Percentiles rank a stretch among this genome's conserved stretches.
These are phyloP conservation scores for Macrophya alboannulata DNA, from an alignment of 2,888 invertebrate genomes.

Conservation along the genomic window DNA sequence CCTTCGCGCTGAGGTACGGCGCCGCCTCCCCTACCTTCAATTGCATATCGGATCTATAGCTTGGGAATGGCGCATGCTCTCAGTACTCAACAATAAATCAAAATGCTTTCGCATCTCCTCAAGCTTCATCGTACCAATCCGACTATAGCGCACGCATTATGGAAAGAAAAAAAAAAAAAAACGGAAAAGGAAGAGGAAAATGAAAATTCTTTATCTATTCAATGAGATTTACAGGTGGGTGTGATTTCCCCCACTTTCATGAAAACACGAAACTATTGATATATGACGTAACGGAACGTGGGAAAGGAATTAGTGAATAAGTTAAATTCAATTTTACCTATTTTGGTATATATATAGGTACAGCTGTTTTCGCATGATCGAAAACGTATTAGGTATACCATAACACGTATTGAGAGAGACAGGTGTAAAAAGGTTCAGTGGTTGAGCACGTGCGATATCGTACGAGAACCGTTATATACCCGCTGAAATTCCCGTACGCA, in stretches of 20 bases:
- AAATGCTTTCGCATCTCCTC: not conserved
- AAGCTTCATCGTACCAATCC: not conserved
- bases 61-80: conserved; percentile 47
- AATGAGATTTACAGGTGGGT: not conserved
- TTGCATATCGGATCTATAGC: conserved; percentile 46
- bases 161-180: not conserved
- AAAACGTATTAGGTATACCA: too few species aligned
- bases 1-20: conserved; percentile 53
- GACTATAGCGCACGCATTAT: not conserved
- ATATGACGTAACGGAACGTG: not conserved
- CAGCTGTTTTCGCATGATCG: too few species aligned
- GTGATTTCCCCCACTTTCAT: not conserved
- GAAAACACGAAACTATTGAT: not conserved
- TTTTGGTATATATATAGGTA: not conserved
- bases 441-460: conserved; percentile 20
- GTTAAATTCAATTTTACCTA: not conserved
- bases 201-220: not conserved
- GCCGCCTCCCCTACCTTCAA: conserved; percentile 52
- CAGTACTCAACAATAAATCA: not conserved
- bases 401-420: not conserved
- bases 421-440: conserved; percentile 23
- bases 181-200: too few species aligned
- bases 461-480: conserved; percentile 17
- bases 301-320: not conserved
- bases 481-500: not conserved